Evolutionary conservation across 2,888 invertebrate species (phyloP), one percentile per base, ranked within the genome.

Genomic region (Apotomis betuletana): DNA sequence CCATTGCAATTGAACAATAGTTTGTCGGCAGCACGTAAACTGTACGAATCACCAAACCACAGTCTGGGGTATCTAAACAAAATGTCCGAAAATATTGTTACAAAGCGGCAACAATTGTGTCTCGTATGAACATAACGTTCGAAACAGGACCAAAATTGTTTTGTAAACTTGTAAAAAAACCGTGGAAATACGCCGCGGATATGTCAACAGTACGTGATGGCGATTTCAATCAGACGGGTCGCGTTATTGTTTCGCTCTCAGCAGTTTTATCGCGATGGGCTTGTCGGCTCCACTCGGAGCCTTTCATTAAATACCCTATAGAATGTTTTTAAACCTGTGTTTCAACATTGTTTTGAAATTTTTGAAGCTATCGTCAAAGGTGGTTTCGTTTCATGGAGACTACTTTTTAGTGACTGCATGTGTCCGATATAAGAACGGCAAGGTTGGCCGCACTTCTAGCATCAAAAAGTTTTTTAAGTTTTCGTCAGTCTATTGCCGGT

Each of bases 191-290:
- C 59, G 78, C 55, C 60, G 76, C 81, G 81, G 76, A 81, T 84
- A 80, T 87, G 88, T 88, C 87, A 87, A 88, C 85, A 85, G 79
- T 77, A 86, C 85, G 86, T 87, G 86, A 85, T 84, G 79, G 83
- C 74, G 82, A 85, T 87, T 85, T 82, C 85, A 88, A 88, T 87
- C 86, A 86, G 82, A 80, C 75, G 74, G 65, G 67, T 65, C 74
- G 74, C 74, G 59, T 70, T 70, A 65, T 65, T 59, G 64, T 65
- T 70, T 65, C 36, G 44, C 58, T 65, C 52, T 59, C 81, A 77
- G 83, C 83, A 83, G 83, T 87, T 89, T 86, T 88, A 88, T 86
- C 86, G 8, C 51, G 38, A 63, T 69, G 49, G 57, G 38, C 6
- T 57, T 5, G 69, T 4, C 4, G 5, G 12, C 49, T 69, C 69